Evolutionary conservation across 2,113 vertebrate species (phyloP).

Genomic region (Nestor notabilis): DNA sequence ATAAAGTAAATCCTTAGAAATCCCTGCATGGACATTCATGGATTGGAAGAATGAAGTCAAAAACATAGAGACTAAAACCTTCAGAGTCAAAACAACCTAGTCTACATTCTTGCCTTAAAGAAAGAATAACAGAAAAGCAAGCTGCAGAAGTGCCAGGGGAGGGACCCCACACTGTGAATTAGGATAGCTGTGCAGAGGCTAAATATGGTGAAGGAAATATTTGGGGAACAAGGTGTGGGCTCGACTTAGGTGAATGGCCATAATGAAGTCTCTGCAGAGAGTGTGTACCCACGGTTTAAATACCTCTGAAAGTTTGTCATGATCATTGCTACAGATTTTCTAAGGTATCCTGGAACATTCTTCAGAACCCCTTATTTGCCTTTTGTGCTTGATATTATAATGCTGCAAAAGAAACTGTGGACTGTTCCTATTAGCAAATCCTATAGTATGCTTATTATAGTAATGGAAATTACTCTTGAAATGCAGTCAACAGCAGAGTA

Average conservation of each 20-base stretch:
- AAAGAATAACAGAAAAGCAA: neutral
- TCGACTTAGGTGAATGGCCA: neutral
- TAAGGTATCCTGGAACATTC: neutral
- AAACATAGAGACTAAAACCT: neutral
- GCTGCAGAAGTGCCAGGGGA: neutral
- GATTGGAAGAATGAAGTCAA: neutral
- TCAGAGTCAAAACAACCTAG: neutral
- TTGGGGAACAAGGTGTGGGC: neutral
- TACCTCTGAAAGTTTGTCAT: neutral
- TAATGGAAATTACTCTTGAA: constrained; percentile 55
- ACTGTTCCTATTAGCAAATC: constrained; percentile 40
- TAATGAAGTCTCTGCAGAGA: neutral
- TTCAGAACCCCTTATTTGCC: neutral
- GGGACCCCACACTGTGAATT: neutral
- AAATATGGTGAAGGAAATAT: neutral
- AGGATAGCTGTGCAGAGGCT: neutral
- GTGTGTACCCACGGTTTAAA: neutral
- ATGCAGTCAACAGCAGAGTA: constrained; percentile 20
- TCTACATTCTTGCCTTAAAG: rapidly evolving
- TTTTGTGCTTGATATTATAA: neutral
- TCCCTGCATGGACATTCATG: neutral
- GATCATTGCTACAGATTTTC: neutral
- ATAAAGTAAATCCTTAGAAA: neutral
- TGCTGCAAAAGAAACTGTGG: constrained; percentile 4
- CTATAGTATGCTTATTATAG: constrained; percentile 41